Evolutionary conservation across 1,140 invertebrate genomes (phyloP).

Genomic region (Cydia pomonella): DNA sequence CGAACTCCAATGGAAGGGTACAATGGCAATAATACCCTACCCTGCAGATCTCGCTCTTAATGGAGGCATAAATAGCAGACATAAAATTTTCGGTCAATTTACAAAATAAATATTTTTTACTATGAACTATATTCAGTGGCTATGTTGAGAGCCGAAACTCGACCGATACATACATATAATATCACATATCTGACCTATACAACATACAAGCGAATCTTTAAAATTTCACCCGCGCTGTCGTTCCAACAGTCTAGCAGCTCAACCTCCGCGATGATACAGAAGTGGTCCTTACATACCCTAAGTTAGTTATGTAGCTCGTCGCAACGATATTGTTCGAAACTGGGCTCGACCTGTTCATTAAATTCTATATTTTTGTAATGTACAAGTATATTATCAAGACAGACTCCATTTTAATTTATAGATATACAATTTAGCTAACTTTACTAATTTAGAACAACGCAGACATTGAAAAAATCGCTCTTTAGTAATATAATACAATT

Average conservation of each 20-base stretch:
- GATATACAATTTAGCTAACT: conserved; percentile 24
- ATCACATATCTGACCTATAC: conserved; percentile 20
- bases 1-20: not conserved
- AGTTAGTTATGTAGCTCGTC: not conserved
- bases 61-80: not conserved
- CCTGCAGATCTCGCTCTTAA: not conserved
- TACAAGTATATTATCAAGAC: conserved; percentile 26
- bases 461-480: not conserved
- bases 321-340: not conserved
- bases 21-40: not conserved
- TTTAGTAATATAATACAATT: conserved; percentile 11
- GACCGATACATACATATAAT: conserved; percentile 20
- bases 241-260: not conserved
- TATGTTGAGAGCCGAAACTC: conserved; percentile 20
- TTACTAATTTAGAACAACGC: conserved; percentile 18
- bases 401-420: conserved; percentile 16
- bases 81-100: not conserved
- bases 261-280: not conserved
- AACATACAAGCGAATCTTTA: not conserved
- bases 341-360: conserved; percentile 1
- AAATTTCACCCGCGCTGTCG: not conserved
- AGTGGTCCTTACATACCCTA: conserved; percentile 13
- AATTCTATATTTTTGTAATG: conserved; percentile 14
- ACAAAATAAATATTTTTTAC: conserved; percentile 31
- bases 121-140: conserved; percentile 3